Percentiles rank a stretch among this genome's conserved stretches.
Conservation (phyloP, 2,797 vertebrate species). For the Apogon talboti region DNA sequence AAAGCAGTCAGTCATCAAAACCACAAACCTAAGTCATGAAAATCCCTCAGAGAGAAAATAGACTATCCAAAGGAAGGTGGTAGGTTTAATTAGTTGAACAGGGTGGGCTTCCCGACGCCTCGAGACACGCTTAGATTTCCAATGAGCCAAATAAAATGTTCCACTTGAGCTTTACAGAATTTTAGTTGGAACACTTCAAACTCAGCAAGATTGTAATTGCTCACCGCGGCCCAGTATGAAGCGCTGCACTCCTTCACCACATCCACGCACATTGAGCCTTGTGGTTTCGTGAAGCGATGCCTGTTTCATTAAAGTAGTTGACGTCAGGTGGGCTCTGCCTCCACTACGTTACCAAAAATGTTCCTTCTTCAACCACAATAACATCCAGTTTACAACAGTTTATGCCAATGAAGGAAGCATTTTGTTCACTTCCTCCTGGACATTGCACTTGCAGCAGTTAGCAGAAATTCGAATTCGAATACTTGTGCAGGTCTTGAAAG, state of each 20-base stretch:
- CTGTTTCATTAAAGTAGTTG: slow-evolving; percentile 21
- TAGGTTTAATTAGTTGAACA: slow-evolving; percentile 63
- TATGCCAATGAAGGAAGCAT: too few species aligned
- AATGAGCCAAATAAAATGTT: slow-evolving; percentile 79
- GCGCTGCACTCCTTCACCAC: slow-evolving; percentile 44
- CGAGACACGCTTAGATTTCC: slow-evolving; percentile 59
- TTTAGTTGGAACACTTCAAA: slow-evolving; percentile 58
- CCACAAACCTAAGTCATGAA: slow-evolving; percentile 3
- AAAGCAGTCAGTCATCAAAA: slow-evolving; percentile 32
- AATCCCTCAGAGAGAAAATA: slow-evolving; percentile 25
- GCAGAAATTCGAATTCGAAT: too few species aligned
- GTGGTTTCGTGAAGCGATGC: slow-evolving; percentile 22
- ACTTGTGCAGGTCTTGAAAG: too few species aligned
- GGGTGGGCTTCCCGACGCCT: slow-evolving; percentile 48
- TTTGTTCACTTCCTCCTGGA: too few species aligned
- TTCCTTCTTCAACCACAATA: too few species aligned
- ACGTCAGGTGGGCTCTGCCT: slow-evolving; percentile 7
- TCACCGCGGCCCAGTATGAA: slow-evolving; percentile 34
- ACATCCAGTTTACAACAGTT: too few species aligned
- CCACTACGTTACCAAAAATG: background rate
- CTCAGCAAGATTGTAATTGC: slow-evolving; percentile 81
- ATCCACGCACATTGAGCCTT: slow-evolving; percentile 48
- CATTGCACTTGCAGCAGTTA: too few species aligned
- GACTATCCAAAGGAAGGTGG: slow-evolving; percentile 31
- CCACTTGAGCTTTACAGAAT: slow-evolving; percentile 58